phyloP scores from a whole-genome alignment of 1,140 invertebrate genomes.

The Leguminivora glycinivorella region DNA sequence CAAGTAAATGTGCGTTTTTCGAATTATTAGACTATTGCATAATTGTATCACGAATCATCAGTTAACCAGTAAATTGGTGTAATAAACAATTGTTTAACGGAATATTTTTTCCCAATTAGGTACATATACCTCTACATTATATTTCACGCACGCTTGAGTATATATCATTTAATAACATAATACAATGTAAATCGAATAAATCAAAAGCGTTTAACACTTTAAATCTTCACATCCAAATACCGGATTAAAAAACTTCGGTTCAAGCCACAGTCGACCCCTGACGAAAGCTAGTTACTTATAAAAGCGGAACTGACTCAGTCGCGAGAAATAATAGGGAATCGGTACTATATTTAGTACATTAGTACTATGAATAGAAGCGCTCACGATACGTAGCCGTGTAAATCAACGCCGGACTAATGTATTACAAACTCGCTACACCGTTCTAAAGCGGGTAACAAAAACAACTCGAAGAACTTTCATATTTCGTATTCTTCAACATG shows the following conservation, averaged over 20 bases:
- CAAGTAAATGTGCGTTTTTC: background rate
- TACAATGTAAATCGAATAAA: background rate
- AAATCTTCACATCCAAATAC: slow-evolving; percentile 9
- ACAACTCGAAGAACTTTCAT: slow-evolving; percentile 39
- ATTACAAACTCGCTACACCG: slow-evolving; percentile 63
- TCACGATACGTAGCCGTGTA: slow-evolving; percentile 66
- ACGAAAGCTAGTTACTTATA: slow-evolving; percentile 39
- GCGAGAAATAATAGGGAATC: slow-evolving; percentile 72
- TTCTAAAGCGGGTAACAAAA: slow-evolving; percentile 44
- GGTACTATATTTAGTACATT: slow-evolving; percentile 74
- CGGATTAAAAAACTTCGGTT: slow-evolving; percentile 12
- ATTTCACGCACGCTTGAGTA: too few relatives aligned
- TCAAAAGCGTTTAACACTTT: background rate
- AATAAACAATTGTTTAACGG: too few relatives aligned
- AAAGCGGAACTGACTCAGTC: slow-evolving; percentile 65
- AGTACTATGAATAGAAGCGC: slow-evolving; percentile 74
- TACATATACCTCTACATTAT: too few relatives aligned
- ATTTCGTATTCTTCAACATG: slow-evolving; percentile 40
- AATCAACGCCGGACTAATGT: slow-evolving; percentile 74
- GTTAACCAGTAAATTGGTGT: too few relatives aligned
- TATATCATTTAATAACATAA: background rate
- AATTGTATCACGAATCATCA: background rate
- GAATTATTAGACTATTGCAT: background rate
- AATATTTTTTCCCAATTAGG: too few relatives aligned
- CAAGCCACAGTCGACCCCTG: background rate